phyloP scores from a whole-genome alignment of 2,797 vertebrate species.

The Pangasius macronema region DNA sequence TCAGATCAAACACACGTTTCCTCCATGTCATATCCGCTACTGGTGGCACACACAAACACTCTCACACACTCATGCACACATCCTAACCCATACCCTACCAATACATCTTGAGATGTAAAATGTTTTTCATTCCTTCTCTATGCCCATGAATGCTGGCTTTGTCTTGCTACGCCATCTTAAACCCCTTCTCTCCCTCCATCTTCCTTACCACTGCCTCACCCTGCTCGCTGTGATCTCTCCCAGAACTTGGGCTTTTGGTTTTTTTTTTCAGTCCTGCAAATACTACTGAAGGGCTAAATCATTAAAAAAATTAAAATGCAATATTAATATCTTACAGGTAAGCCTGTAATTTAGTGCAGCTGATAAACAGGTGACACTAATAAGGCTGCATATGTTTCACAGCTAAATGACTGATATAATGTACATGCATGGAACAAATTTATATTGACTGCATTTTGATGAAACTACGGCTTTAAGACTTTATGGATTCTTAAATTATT shows the following conservation, averaged over 20 bases:
- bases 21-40: slow-evolving; percentile 30
- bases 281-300: not conserved
- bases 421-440: not conserved
- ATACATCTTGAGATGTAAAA: slow-evolving; percentile 67
- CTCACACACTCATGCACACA: slow-evolving; percentile 33
- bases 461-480: not conserved
- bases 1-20: slow-evolving; percentile 50
- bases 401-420: slow-evolving; percentile 10
- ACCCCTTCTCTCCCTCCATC: slow-evolving; percentile 69
- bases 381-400: not conserved
- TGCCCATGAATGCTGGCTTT: slow-evolving; percentile 84
- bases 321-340: not conserved
- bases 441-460: slow-evolving; percentile 63
- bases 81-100: slow-evolving; percentile 48
- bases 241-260: not conserved
- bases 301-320: not conserved
- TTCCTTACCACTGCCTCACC: slow-evolving; percentile 55
- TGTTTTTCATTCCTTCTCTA: slow-evolving; percentile 81
- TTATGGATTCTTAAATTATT: slow-evolving; percentile 8
- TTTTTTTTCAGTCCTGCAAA: not conserved
- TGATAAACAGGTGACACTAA: slow-evolving; percentile 3
- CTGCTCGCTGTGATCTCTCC: slow-evolving; percentile 62
- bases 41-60: slow-evolving; percentile 36
- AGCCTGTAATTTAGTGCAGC: not conserved
- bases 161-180: slow-evolving; percentile 79